Conservation (phyloP, 2,888 invertebrate genomes). For the Griposia aprilina region DNA sequence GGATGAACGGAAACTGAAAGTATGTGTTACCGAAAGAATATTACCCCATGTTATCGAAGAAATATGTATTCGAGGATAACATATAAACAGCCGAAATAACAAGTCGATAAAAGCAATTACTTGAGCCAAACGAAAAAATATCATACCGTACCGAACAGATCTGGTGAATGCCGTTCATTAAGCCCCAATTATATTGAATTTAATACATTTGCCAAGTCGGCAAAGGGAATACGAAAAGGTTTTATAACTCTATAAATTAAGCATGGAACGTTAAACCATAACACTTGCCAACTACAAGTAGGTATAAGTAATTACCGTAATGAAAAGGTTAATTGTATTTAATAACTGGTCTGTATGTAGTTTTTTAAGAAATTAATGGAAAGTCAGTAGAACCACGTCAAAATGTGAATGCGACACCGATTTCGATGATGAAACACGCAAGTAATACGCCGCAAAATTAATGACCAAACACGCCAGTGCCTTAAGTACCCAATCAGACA, state of each 20-base stretch:
- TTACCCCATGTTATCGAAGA: constrained; percentile 42
- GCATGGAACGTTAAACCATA: constrained; percentile 47
- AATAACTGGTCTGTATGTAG: constrained; percentile 66
- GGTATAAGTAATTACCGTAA: constrained; percentile 58
- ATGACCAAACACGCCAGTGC: constrained; percentile 50
- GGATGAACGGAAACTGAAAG: constrained; percentile 53
- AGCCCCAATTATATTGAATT: constrained; percentile 70
- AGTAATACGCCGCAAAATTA: constrained; percentile 62
- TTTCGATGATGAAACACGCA: constrained; percentile 59
- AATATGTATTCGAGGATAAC: constrained; percentile 41
- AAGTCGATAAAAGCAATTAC: constrained; percentile 58
- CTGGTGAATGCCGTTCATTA: constrained; percentile 69
- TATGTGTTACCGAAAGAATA: constrained; percentile 39
- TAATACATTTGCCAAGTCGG: constrained; percentile 58
- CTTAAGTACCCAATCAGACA: constrained; percentile 51
- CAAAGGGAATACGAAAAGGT: constrained; percentile 40
- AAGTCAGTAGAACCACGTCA: constrained; percentile 61
- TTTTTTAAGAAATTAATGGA: constrained; percentile 67
- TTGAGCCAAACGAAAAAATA: constrained; percentile 61
- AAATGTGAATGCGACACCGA: constrained; percentile 44
- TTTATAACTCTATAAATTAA: constrained; percentile 52
- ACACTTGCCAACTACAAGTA: constrained; percentile 55
- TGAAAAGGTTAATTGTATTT: constrained; percentile 72
- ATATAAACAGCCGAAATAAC: constrained; percentile 51
- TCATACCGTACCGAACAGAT: constrained; percentile 55